phyloP scores from a whole-genome alignment of 53 echinoderm and acorn worm species.

The Echinometra lucunter region DNA sequence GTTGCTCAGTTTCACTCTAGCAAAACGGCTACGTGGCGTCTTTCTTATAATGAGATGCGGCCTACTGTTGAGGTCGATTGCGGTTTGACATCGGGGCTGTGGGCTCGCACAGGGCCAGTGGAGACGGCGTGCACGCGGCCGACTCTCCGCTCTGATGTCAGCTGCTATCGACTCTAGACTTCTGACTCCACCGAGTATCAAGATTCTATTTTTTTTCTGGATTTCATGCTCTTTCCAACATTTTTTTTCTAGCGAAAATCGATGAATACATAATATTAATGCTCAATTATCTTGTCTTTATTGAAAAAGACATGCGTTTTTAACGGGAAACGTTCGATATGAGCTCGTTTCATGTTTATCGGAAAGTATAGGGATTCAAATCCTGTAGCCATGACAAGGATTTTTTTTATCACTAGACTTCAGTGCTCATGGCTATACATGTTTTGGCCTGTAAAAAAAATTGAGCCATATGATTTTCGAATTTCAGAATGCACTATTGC shows the following conservation, averaged over 20 bases:
- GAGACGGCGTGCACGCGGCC: conserved; percentile 50
- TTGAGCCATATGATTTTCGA: too few species aligned
- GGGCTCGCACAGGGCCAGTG: conserved; percentile 33
- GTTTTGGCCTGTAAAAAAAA: too few species aligned
- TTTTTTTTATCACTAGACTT: too few species aligned
- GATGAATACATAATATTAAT: neutral
- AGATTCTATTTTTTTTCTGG: neutral
- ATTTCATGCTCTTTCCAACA: neutral
- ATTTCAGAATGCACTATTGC: too few species aligned
- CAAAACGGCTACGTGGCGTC: neutral
- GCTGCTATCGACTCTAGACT: conserved; percentile 19
- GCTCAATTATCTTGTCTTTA: neutral
- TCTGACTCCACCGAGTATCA: neutral
- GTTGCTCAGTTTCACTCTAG: neutral
- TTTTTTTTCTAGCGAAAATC: neutral
- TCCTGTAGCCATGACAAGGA: neutral
- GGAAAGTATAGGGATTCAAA: too few species aligned
- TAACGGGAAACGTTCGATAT: neutral
- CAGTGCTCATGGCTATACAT: too few species aligned
- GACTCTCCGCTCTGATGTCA: conserved; percentile 24
- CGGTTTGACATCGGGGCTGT: conserved; percentile 44
- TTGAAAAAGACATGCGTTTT: neutral
- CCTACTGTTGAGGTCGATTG: conserved; percentile 13
- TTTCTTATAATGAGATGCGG: conserved; percentile 13
- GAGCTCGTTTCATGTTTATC: neutral